phyloP scores from a whole-genome alignment of 2,113 vertebrate genomes.

The Acanthochromis polyacanthus region DNA sequence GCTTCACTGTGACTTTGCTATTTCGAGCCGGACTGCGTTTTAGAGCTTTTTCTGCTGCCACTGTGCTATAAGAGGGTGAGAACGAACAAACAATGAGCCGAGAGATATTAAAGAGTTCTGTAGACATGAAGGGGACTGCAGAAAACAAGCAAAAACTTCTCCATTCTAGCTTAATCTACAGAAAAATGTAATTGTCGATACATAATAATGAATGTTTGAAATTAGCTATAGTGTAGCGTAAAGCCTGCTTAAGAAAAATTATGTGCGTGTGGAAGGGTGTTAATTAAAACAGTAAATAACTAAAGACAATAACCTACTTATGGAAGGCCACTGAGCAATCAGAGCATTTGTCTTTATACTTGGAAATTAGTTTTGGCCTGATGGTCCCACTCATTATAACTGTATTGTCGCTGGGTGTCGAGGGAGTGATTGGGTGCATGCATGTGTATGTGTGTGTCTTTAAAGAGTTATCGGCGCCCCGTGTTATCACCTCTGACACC shows the following conservation, averaged over 20 bases:
- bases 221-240: neutral
- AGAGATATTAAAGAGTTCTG: neutral
- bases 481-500: slow-evolving; percentile 70
- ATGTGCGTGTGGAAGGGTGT: slow-evolving; percentile 12
- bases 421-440: slow-evolving; percentile 42
- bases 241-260: slow-evolving; percentile 40
- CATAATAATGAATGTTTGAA: neutral
- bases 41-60: neutral
- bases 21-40: neutral
- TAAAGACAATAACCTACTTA: slow-evolving; percentile 69
- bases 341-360: slow-evolving; percentile 56
- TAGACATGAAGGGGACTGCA: neutral
- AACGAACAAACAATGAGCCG: neutral
- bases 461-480: slow-evolving; percentile 59
- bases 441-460: slow-evolving; percentile 47
- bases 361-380: slow-evolving; percentile 70
- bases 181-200: neutral
- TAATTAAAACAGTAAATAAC: slow-evolving; percentile 69
- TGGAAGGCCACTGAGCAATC: slow-evolving; percentile 53
- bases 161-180: neutral
- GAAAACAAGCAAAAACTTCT: neutral
- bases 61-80: neutral
- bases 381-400: slow-evolving; percentile 66
- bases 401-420: slow-evolving; percentile 66
- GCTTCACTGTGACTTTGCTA: neutral